Evolutionary conservation across 2,888 invertebrate genomes (phyloP).

Genomic region (Chrysomela aeneicollis): DNA sequence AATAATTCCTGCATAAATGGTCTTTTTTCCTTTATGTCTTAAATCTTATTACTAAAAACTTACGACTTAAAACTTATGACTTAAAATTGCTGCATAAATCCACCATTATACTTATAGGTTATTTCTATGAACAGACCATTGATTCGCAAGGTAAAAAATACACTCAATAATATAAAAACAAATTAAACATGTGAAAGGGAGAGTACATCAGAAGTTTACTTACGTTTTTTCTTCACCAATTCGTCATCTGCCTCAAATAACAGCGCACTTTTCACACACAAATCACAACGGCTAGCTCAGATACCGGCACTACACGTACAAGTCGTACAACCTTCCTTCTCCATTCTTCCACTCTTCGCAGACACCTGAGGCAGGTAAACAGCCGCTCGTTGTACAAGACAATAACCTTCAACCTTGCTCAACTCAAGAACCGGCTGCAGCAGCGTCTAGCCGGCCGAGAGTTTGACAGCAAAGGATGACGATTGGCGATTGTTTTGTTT

Average conservation of each 20-base stretch:
- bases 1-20: too few species aligned
- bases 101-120: too few species aligned
- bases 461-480: not conserved
- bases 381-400: not conserved
- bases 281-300: not conserved
- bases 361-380: conserved; percentile 4
- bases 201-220: not conserved
- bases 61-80: too few species aligned
- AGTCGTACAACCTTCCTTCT: not conserved
- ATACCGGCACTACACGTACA: not conserved
- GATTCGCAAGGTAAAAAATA: too few species aligned
- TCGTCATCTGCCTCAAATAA: not conserved
- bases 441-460: not conserved
- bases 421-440: not conserved
- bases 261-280: not conserved
- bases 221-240: not conserved
- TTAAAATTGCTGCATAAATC: too few species aligned
- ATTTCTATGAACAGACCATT: too few species aligned
- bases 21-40: too few species aligned
- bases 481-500: not conserved
- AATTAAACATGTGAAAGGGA: not conserved
- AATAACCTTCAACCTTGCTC: conserved; percentile 1
- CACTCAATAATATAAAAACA: too few species aligned
- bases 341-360: not conserved
- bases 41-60: too few species aligned